Evolutionary conservation across 2,113 vertebrate species (phyloP).

Genomic region (Xyliphius kryptos): DNA sequence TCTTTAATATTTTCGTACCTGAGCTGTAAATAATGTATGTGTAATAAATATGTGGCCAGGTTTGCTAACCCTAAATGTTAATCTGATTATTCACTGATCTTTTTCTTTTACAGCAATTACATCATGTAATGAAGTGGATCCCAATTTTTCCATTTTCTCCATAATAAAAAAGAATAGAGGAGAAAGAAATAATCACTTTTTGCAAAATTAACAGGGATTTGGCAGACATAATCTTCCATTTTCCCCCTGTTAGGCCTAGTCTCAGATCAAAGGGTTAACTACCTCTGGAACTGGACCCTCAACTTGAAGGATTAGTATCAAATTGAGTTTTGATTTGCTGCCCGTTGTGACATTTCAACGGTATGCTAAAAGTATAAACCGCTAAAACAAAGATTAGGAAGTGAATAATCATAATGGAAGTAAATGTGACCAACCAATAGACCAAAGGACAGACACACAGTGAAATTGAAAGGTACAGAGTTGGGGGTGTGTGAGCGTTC

Average conservation of each 20-base stretch:
- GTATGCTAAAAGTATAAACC: constrained; percentile 40
- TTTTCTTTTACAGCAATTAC: no score
- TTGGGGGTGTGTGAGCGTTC: constrained; percentile 38
- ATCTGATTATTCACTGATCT: no score
- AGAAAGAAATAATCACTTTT: neutral
- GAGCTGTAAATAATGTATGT: no score
- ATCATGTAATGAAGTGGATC: no score
- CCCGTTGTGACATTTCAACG: constrained; percentile 33
- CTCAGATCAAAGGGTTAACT: constrained; percentile 52
- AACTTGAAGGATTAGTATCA: constrained; percentile 60
- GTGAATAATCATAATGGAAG: neutral
- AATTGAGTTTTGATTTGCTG: constrained; percentile 57
- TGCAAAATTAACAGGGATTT: constrained; percentile 4
- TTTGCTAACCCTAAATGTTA: no score
- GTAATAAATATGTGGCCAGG: no score
- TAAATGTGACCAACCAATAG: neutral
- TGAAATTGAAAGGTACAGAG: neutral
- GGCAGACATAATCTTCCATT: neutral
- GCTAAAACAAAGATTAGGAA: constrained; percentile 30
- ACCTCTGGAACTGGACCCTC: constrained; percentile 46
- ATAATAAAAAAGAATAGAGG: neutral
- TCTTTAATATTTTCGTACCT: no score
- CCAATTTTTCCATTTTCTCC: no score
- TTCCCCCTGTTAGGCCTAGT: neutral
- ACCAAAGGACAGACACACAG: neutral